Evolutionary conservation across 2,888 invertebrate species (phyloP).

Genomic region (Pachydiplax longipennis): DNA sequence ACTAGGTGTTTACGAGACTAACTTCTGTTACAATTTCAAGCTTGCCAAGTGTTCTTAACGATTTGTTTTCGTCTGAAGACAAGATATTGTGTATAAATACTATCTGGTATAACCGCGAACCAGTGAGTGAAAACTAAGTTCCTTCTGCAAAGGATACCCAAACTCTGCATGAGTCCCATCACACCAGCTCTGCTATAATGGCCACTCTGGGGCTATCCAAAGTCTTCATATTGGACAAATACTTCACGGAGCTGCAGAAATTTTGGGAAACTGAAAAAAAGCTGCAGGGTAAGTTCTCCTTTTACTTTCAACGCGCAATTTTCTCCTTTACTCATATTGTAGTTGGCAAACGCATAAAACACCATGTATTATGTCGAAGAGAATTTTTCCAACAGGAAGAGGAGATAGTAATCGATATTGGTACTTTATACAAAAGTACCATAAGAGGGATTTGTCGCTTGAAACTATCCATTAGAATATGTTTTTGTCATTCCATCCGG

Average conservation of each 20-base stretch:
- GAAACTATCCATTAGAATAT: no score
- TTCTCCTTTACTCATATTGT: no score
- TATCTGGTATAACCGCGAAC: background rate
- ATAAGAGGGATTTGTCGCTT: no score
- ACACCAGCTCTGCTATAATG: constrained; percentile 65
- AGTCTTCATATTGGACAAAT: constrained; percentile 97
- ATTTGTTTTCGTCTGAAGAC: no score
- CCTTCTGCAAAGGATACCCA: constrained; percentile 40
- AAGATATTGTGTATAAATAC: background rate
- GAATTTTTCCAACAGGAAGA: no score
- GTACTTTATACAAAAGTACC: no score
- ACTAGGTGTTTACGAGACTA: background rate
- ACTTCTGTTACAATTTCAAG: background rate
- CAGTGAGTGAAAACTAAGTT: constrained; percentile 19
- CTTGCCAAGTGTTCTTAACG: no score
- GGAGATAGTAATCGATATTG: no score
- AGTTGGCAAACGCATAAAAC: no score
- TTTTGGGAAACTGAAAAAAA: constrained; percentile 97
- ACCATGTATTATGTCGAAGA: no score
- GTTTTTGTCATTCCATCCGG: background rate
- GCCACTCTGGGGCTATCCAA: constrained; percentile 96
- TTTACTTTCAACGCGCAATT: background rate
- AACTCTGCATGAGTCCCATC: constrained; percentile 36
- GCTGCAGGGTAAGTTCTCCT: constrained; percentile 80
- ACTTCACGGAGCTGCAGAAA: constrained; percentile 95